Evolutionary conservation across 2,113 vertebrate species (phyloP).

Genomic region (Trogon melanurus): DNA sequence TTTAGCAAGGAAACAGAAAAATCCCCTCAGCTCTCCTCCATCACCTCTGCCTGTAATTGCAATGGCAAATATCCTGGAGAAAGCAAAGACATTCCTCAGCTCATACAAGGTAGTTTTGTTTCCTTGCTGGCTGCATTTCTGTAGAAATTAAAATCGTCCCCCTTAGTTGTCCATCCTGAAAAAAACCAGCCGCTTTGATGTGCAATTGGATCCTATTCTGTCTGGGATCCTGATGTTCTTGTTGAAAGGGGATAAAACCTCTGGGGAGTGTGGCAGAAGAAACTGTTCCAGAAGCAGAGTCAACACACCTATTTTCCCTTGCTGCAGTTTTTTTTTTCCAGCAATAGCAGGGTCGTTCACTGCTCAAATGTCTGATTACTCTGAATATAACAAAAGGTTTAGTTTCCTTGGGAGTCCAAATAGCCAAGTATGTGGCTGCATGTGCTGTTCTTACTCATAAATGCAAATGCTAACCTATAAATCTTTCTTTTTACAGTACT

Average conservation of each 20-base stretch:
- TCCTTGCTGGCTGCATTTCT: slow-evolving; percentile 31
- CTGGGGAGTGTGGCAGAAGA: background rate
- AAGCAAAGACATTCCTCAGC: slow-evolving; percentile 22
- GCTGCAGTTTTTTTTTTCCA: background rate
- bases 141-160: slow-evolving; percentile 58
- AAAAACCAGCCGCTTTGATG: slow-evolving; percentile 45
- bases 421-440: slow-evolving; percentile 22
- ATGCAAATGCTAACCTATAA: slow-evolving; percentile 51
- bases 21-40: background rate
- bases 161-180: slow-evolving; percentile 5
- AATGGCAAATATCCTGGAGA: slow-evolving; percentile 41
- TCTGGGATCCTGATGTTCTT: slow-evolving; percentile 18
- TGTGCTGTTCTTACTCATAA: slow-evolving; percentile 55
- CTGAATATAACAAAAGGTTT: slow-evolving; percentile 33
- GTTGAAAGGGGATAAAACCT: background rate
- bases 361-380: slow-evolving; percentile 56
- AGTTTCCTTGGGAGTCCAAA: slow-evolving; percentile 44
- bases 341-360: slow-evolving; percentile 17
- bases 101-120: slow-evolving; percentile 32
- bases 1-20: slow-evolving; percentile 7
- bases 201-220: slow-evolving; percentile 51
- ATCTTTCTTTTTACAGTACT: slow-evolving; percentile 48
- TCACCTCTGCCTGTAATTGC: background rate
- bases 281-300: slow-evolving; percentile 15
- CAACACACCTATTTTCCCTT: slow-evolving; percentile 22